Evolutionary conservation across 2,888 invertebrate species (phyloP).

Genomic region (Ophraella communa): DNA sequence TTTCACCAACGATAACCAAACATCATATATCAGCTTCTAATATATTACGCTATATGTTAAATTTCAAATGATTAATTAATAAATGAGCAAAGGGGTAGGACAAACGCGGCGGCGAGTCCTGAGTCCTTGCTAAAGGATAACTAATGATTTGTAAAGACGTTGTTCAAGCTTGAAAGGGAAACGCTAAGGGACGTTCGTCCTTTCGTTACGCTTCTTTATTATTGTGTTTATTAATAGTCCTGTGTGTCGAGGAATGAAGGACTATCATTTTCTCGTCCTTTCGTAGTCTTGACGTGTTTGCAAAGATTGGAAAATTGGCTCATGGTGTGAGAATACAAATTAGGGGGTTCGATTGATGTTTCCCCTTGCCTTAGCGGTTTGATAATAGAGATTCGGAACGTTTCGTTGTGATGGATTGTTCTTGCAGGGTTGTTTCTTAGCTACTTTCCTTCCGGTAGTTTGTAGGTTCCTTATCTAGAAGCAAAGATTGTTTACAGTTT

Average conservation of each 20-base stretch:
- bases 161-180: slow-evolving; percentile 51
- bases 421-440: background rate
- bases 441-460: background rate
- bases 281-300: slow-evolving; percentile 11
- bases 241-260: slow-evolving; percentile 41
- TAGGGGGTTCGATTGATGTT: slow-evolving; percentile 28
- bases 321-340: slow-evolving; percentile 29
- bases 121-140: slow-evolving; percentile 54
- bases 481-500: no score
- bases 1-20: slow-evolving; percentile 34
- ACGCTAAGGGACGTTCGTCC: slow-evolving; percentile 43
- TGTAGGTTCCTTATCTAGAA: background rate
- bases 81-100: slow-evolving; percentile 42
- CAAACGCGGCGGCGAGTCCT: slow-evolving; percentile 34
- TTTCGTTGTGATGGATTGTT: background rate
- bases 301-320: slow-evolving; percentile 14
- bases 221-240: slow-evolving; percentile 50
- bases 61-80: slow-evolving; percentile 57
- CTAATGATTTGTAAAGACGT: slow-evolving; percentile 60
- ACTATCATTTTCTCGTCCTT: slow-evolving; percentile 34
- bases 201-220: slow-evolving; percentile 46
- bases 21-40: slow-evolving; percentile 40
- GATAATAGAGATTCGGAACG: slow-evolving; percentile 7
- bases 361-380: slow-evolving; percentile 4
- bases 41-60: slow-evolving; percentile 50